A percentile compares a stretch with the other conserved stretches of the same genome.
Evolutionary conservation across 2,888 invertebrate species (phyloP).

Genomic region (Agrypnus murinus): DNA sequence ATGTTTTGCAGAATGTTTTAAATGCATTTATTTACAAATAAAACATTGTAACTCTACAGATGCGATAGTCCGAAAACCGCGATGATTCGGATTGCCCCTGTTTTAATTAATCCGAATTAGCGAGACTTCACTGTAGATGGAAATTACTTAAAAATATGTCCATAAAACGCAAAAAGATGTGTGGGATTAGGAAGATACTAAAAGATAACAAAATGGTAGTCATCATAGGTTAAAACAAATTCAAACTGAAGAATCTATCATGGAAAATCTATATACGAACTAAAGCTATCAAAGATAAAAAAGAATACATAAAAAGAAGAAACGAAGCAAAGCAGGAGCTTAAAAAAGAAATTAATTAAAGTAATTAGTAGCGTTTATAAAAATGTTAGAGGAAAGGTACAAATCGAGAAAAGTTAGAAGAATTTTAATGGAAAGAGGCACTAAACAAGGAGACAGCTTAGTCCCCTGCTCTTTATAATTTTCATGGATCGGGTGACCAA

Average conservation of each 20-base stretch:
- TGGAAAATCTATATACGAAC: constrained; percentile 2
- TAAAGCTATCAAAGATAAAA: constrained; percentile 3
- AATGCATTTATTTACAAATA: no score
- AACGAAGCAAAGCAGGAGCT: background rate
- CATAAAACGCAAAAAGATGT: background rate
- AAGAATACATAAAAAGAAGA: constrained; percentile 5
- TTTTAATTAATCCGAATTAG: no score
- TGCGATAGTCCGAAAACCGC: no score
- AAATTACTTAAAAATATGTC: no score
- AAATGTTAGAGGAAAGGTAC: no score
- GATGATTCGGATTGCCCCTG: no score
- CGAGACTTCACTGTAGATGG: no score
- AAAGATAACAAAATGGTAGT: constrained; percentile 6
- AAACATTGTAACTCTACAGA: no score
- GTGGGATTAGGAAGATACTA: background rate
- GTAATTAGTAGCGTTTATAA: background rate
- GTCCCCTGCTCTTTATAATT: background rate
- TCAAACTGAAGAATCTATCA: constrained; percentile 10
- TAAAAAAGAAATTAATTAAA: background rate
- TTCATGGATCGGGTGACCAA: constrained; percentile 1
- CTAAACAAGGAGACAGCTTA: background rate
- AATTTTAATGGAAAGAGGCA: background rate
- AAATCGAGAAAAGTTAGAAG: constrained; percentile 6
- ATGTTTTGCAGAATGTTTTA: no score
- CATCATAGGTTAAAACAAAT: constrained; percentile 4